Conservation (phyloP, 30 jellyfish, hydroid and myxozoan genomes). For the Calvadosia cruxmelitensis region DNA sequence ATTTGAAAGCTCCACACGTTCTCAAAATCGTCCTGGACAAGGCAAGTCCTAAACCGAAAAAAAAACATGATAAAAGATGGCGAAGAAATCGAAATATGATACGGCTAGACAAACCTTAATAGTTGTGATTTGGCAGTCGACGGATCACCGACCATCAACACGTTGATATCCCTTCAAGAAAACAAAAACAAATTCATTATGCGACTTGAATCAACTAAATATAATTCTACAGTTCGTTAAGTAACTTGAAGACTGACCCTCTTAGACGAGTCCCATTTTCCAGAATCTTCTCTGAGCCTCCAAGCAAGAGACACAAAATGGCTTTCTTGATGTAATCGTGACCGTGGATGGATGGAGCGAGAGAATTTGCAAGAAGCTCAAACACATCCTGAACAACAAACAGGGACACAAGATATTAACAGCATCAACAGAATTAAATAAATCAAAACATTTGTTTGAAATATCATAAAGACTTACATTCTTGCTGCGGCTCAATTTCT, state of each 20-base stretch:
- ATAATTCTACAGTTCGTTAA: neutral
- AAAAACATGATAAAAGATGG: too few relatives aligned
- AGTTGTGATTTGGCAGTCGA: slow-evolving; percentile 99
- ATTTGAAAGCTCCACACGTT: too few relatives aligned
- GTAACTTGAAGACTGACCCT: slow-evolving; percentile 41
- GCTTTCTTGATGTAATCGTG: slow-evolving; percentile 95
- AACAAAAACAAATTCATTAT: neutral
- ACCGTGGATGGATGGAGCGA: slow-evolving; percentile 99
- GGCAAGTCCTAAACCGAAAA: too few relatives aligned
- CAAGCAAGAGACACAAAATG: slow-evolving; percentile 83
- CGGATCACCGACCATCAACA: slow-evolving; percentile 99
- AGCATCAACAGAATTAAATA: too few relatives aligned
- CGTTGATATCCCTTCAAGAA: slow-evolving; percentile 66
- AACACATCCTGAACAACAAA: slow-evolving; percentile 58
- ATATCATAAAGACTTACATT: slow-evolving; percentile 3
- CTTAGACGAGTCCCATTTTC: slow-evolving; percentile 97
- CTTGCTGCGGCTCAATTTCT: slow-evolving; percentile 78
- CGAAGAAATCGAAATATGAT: too few relatives aligned
- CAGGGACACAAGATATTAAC: too few relatives aligned
- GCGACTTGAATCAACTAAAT: neutral
- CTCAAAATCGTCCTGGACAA: too few relatives aligned
- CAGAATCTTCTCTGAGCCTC: slow-evolving; percentile 91
- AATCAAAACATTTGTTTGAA: too few relatives aligned
- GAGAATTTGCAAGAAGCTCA: slow-evolving; percentile 63
- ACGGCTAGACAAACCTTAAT: too few relatives aligned